Percentiles rank a stretch among this genome's conserved stretches.
Evolutionary conservation across 2,113 vertebrate species (phyloP).

Genomic region (Sialia sialis): DNA sequence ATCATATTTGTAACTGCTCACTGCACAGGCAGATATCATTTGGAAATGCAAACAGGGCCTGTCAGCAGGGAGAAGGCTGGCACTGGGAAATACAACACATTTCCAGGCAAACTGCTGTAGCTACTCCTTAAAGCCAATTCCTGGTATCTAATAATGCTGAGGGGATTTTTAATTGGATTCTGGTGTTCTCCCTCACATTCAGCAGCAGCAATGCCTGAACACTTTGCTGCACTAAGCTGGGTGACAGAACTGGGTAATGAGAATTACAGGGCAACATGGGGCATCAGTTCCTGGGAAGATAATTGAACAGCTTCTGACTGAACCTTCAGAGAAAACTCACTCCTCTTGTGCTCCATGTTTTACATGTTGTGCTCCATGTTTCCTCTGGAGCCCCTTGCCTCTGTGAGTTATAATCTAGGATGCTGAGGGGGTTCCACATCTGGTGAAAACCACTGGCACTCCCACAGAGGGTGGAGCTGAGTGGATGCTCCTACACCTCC

Average conservation of each 20-base stretch:
- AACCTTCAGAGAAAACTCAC: not conserved
- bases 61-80: not conserved
- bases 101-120: not conserved
- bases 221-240: not conserved
- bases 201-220: not conserved
- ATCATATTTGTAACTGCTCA: not conserved
- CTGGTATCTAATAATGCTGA: not conserved
- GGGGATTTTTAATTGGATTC: not conserved
- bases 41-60: not conserved
- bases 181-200: not conserved
- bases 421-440: not conserved
- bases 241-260: not conserved
- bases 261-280: not conserved
- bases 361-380: rapidly evolving
- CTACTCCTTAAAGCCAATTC: not conserved
- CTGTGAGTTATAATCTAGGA: not conserved
- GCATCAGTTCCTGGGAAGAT: not conserved
- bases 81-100: not conserved
- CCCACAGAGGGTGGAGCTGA: rapidly evolving
- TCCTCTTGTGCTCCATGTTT: not conserved
- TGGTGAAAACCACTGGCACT: rapidly evolving
- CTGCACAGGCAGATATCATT: not conserved
- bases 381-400: not conserved
- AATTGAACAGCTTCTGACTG: not conserved
- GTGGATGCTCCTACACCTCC: not conserved